These are phyloP conservation scores for Volucella inflata DNA, from an alignment of 2,888 invertebrate species.

Conservation along the genomic window DNA sequence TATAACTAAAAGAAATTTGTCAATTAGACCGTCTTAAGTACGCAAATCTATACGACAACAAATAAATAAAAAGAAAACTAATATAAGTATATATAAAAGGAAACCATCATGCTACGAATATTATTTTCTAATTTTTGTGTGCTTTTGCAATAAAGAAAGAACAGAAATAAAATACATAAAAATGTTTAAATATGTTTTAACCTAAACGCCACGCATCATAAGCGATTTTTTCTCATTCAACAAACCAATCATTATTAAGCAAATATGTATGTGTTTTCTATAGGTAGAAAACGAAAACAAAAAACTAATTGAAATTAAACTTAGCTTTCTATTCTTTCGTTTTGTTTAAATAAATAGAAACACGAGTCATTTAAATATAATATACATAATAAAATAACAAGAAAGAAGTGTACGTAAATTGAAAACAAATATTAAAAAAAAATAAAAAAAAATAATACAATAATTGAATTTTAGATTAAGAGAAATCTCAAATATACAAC, in stretches of 20 bases:
- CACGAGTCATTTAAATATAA: slow-evolving; percentile 66
- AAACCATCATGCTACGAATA: slow-evolving; percentile 41
- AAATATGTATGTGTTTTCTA: slow-evolving; percentile 18
- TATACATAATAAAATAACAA: slow-evolving; percentile 52
- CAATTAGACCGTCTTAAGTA: slow-evolving; percentile 63
- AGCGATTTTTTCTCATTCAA: slow-evolving; percentile 65
- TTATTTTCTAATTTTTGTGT: slow-evolving; percentile 45
- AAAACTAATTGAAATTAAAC: slow-evolving; percentile 31
- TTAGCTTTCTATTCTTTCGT: slow-evolving; percentile 54
- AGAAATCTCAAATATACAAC: slow-evolving; percentile 67
- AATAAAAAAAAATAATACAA: not conserved
- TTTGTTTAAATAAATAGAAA: slow-evolving; percentile 49
- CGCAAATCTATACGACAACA: slow-evolving; percentile 59
- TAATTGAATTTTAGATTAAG: slow-evolving; percentile 49
- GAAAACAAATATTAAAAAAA: slow-evolving; percentile 30
- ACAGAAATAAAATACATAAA: slow-evolving; percentile 13
- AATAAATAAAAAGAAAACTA: slow-evolving; percentile 9
- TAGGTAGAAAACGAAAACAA: slow-evolving; percentile 7
- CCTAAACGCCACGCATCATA: slow-evolving; percentile 57
- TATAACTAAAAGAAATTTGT: slow-evolving; percentile 57
- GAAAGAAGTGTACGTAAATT: slow-evolving; percentile 69
- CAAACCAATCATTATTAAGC: slow-evolving; percentile 36
- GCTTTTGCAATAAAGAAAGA: slow-evolving; percentile 21
- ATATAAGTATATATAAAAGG: not conserved
- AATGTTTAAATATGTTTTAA: slow-evolving; percentile 17